phyloP scores from a whole-genome alignment of 2,113 vertebrate species.

The Andinoacara biseriatus region DNA sequence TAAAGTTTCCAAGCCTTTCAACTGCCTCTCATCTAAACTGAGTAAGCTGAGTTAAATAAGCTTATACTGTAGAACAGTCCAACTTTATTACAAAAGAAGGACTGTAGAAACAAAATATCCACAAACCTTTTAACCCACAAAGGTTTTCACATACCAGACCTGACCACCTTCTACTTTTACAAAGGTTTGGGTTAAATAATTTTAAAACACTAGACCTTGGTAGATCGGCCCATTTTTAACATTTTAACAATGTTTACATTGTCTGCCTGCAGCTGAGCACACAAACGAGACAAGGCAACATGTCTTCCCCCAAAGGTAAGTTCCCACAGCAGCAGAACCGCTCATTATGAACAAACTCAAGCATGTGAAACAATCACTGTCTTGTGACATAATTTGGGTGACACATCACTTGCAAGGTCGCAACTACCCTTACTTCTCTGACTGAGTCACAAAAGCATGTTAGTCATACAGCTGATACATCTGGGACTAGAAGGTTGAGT shows the following conservation, averaged over 20 bases:
- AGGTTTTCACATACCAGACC: neutral
- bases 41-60: constrained; percentile 38
- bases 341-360: neutral
- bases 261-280: constrained; percentile 52
- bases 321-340: neutral
- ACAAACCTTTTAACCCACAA: neutral
- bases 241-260: constrained; percentile 38
- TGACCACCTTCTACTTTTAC: neutral
- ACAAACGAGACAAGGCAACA: constrained; percentile 57
- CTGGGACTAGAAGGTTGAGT: neutral
- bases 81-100: constrained; percentile 39
- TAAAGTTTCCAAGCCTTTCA: constrained; percentile 53
- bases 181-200: neutral
- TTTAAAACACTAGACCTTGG: neutral
- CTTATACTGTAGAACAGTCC: neutral
- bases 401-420: constrained; percentile 1
- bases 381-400: neutral
- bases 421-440: neutral
- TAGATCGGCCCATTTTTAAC: constrained; percentile 10
- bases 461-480: constrained; percentile 12
- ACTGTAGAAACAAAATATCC: constrained; percentile 36
- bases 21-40: constrained; percentile 39
- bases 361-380: neutral
- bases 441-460: neutral
- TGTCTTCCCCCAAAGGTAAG: constrained; percentile 76